Base-by-base conservation (phyloP, 2,888 invertebrate genomes). In the Platycheirus rosarum region DNA sequence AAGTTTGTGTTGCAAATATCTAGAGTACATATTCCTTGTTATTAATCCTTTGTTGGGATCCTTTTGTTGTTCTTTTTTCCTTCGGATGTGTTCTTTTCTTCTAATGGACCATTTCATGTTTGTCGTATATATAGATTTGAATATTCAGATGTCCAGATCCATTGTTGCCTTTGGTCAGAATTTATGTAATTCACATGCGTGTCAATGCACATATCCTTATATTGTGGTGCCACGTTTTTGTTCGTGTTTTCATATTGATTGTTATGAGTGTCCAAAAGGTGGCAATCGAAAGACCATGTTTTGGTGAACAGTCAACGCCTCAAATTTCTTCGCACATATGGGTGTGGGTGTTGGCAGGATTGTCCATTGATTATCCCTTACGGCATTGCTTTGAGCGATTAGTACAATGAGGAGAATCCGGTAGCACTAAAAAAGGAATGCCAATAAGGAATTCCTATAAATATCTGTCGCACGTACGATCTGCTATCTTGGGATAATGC, bases 161-260 rank as follows among this genome's bases (percentile, higher is more conserved):
- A 20, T 32, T 42, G 49, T 80, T 84, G 80, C 65, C 80, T 84
- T 79, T 80, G 71, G 73, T 75, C 76, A 40, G 73, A 60, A 78
- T 82, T 80, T 84, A 78, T 85, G 85, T 79, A 69, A 85, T 85
- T 84, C 76, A 85, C 84, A 85, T 82, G 57, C 65, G 66, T 80
- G 75, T 75, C 75, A 70, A 20, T 79, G 74, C 79, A 75, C 69
- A 75, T 69, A 63, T 79, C 57, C 79, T 62, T 63, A 44, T 68
- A 63, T 44, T 32, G 20, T 40, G 37, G 18, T 75, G 29, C 14
- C 44, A 26, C 26, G 13, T 73, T 65, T 73, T 63, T 53, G 78
- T 46, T 40, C 23, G 60, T 49, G 57, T 60, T 62, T 70, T 51
- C 60, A 49, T 29, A 26, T 44, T 53, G 53, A 65, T 66, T 70